Evolutionary conservation across 2,888 invertebrate species (phyloP).

Genomic region (Troilus luridus): DNA sequence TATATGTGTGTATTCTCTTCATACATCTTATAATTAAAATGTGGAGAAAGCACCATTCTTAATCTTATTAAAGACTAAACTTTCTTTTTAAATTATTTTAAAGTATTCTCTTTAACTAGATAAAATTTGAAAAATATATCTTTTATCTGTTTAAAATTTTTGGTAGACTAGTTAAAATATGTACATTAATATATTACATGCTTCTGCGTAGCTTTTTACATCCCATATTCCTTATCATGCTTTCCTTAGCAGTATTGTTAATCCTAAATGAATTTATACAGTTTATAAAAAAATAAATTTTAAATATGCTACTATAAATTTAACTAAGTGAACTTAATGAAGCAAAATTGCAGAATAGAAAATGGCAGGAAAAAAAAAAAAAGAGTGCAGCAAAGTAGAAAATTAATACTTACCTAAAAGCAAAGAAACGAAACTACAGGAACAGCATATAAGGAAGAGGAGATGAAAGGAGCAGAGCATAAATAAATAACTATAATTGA

Average conservation of each 20-base stretch:
- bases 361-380: neutral
- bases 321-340: conserved; percentile 6
- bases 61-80: neutral
- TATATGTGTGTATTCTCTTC: neutral
- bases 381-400: neutral
- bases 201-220: conserved; percentile 42
- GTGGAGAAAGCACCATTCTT: neutral
- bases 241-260: conserved; percentile 20
- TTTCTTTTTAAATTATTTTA: neutral
- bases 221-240: conserved; percentile 48
- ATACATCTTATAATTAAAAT: neutral
- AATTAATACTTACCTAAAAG: conserved; percentile 50
- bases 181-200: neutral
- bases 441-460: conserved; percentile 53
- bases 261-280: neutral
- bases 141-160: neutral
- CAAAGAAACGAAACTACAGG: conserved; percentile 19
- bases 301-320: neutral
- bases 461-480: conserved; percentile 40
- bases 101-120: neutral
- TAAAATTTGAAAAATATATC: neutral
- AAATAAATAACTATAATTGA: conserved; percentile 56
- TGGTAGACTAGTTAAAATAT: conserved; percentile 1
- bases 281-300: neutral
- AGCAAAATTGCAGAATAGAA: neutral